These are phyloP conservation scores for Acleris holmiana DNA, from an alignment of 2,888 invertebrate species.

Conservation along the genomic window DNA sequence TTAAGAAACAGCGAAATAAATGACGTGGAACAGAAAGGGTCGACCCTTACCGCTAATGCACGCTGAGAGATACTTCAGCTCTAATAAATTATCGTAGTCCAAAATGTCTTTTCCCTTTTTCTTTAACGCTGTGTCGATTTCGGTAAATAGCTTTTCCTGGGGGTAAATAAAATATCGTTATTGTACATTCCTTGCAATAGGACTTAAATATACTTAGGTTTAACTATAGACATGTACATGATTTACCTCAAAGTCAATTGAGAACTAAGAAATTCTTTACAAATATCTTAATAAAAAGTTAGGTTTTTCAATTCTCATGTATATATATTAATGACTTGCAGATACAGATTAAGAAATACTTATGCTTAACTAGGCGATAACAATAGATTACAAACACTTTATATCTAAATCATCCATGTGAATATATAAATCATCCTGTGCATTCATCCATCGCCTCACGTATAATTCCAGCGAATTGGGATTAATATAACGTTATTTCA, in stretches of 20 bases:
- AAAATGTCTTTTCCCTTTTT: constrained; percentile 57
- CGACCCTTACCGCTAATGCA: constrained; percentile 60
- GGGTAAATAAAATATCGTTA: constrained; percentile 34
- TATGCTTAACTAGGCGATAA: neutral
- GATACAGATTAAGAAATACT: neutral
- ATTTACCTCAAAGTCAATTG: too few species aligned
- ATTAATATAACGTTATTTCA: neutral
- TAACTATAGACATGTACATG: neutral
- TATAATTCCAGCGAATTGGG: neutral
- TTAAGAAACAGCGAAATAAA: constrained; percentile 21
- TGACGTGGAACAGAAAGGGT: constrained; percentile 21
- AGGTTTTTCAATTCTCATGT: neutral
- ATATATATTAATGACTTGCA: too few species aligned
- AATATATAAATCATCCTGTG: too few species aligned
- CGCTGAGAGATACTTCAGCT: constrained; percentile 62
- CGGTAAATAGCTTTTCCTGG: constrained; percentile 64
- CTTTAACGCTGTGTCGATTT: constrained; percentile 56
- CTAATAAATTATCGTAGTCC: constrained; percentile 64
- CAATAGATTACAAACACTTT: neutral
- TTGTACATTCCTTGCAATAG: neutral
- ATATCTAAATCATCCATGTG: constrained; percentile 11
- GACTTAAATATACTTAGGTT: neutral
- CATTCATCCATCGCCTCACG: neutral
- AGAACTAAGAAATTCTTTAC: too few species aligned
- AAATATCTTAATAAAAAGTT: neutral